These are phyloP conservation scores for Cirrhinus molitorella DNA, from an alignment of 2,797 vertebrate species.

Conservation along the genomic window DNA sequence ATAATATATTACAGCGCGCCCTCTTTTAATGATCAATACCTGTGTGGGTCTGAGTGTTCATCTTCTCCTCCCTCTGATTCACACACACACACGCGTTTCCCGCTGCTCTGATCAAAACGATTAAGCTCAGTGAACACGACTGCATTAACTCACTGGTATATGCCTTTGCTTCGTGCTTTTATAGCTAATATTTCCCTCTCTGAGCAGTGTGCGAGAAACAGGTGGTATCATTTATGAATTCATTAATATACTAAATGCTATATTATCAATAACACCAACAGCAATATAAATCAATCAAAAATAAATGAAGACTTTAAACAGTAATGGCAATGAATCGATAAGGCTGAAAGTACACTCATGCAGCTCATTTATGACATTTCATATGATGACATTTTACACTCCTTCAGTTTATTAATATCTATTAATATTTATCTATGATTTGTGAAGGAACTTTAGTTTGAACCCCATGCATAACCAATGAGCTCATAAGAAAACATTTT, in stretches of 20 bases:
- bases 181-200: background rate
- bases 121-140: background rate
- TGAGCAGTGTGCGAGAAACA: background rate
- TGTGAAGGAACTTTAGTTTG: background rate
- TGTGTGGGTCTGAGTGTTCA: background rate
- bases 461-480: background rate
- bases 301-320: background rate
- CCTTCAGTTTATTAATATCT: background rate
- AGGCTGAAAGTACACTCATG: background rate
- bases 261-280: background rate
- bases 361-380: background rate
- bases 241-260: background rate
- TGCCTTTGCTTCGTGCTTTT: background rate
- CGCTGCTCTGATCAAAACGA: background rate
- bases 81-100: background rate
- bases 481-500: background rate
- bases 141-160: background rate
- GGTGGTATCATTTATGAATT: background rate
- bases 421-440: background rate
- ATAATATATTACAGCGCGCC: background rate
- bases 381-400: slow-evolving; percentile 1
- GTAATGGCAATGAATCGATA: background rate
- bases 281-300: background rate
- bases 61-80: slow-evolving; percentile 37
- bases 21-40: background rate